phyloP scores from a whole-genome alignment of 2,797 vertebrate species.

The Anas georgica region DNA sequence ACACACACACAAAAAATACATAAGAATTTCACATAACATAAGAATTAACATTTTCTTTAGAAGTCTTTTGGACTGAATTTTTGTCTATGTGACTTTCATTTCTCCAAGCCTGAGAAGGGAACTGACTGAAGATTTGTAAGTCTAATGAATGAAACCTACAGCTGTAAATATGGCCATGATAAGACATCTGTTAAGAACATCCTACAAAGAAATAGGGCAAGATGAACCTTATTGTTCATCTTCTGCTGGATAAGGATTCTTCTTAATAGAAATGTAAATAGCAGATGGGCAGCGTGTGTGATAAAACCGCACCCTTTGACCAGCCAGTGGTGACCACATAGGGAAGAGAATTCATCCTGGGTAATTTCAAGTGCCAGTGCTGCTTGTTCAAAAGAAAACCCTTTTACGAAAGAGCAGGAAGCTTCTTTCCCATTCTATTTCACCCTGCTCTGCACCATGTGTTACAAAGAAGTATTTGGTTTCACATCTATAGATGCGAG shows the following conservation, averaged over 20 bases:
- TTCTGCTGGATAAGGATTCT: background rate
- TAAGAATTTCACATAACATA: background rate
- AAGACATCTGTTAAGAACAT: conserved; percentile 33
- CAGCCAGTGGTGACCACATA: background rate
- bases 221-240: background rate
- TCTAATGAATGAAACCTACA: background rate
- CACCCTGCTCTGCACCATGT: background rate
- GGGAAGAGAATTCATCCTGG: background rate
- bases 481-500: background rate
- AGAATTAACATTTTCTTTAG: background rate
- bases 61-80: background rate
- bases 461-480: background rate
- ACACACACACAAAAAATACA: background rate
- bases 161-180: background rate
- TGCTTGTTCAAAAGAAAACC: background rate
- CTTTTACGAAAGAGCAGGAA: background rate
- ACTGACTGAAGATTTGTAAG: background rate
- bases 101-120: background rate
- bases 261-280: background rate
- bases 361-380: background rate
- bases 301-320: background rate
- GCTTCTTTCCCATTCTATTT: background rate
- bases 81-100: background rate
- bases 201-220: background rate
- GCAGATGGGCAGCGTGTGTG: background rate